A percentile compares a stretch with the other conserved stretches of the same genome.
Conservation (phyloP, 2,113 vertebrate genomes). For the Semicossyphus pulcher region DNA sequence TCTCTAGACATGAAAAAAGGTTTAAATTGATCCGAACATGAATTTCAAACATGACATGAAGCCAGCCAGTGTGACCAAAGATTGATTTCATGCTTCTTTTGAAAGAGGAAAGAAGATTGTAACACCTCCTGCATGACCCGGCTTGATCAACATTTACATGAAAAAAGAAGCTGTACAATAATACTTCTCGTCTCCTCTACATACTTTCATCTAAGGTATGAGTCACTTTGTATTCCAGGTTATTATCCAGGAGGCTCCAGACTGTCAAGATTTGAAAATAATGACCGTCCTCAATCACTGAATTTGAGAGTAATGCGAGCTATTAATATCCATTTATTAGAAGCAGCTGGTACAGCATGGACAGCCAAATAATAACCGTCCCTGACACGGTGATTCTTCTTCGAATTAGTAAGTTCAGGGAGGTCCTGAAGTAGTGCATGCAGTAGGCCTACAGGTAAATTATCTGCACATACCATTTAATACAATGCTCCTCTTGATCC, state of each 20-base stretch:
- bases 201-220: not conserved
- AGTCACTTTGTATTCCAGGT: not conserved
- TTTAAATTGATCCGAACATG: constrained; percentile 22
- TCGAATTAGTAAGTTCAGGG: no score
- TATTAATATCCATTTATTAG: constrained; percentile 52
- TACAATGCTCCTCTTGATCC: no score
- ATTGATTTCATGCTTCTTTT: constrained; percentile 40
- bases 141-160: constrained; percentile 46
- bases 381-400: not conserved
- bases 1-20: constrained; percentile 15
- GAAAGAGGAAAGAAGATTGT: constrained; percentile 5
- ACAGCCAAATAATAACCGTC: not conserved
- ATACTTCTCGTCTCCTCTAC: constrained; percentile 25
- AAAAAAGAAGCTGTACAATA: constrained; percentile 12
- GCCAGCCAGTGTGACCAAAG: constrained; percentile 5
- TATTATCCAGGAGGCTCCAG: no score
- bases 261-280: constrained; percentile 46
- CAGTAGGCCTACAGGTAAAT: not conserved
- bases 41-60: constrained; percentile 25
- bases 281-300: constrained; percentile 41
- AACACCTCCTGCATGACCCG: not conserved
- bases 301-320: constrained; percentile 54
- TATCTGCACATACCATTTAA: not conserved
- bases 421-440: no score
- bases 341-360: not conserved